Percentiles rank a stretch among this genome's conserved stretches.
Conservation (phyloP, 2,888 invertebrate genomes). For the Apamea crenata region DNA sequence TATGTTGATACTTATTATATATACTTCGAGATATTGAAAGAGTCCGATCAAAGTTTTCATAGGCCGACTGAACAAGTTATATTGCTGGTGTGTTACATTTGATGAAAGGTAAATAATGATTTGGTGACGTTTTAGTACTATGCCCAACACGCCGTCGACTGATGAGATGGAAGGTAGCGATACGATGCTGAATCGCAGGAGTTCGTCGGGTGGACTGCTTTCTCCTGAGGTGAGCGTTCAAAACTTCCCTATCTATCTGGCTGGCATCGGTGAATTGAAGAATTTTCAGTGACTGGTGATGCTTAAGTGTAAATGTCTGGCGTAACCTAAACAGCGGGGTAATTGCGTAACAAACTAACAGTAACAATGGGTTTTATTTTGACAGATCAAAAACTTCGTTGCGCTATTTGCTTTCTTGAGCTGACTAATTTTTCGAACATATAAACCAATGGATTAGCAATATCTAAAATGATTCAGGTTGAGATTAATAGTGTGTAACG, state of each 20-base stretch:
- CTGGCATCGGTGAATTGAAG: background rate
- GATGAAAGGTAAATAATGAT: conserved; percentile 20
- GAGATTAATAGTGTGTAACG: too few species aligned
- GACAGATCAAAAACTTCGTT: too few species aligned
- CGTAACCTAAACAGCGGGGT: background rate
- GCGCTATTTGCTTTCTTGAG: too few species aligned
- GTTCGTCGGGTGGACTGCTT: conserved; percentile 95
- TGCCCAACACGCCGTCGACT: conserved; percentile 93
- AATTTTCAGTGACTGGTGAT: background rate
- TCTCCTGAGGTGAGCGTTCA: conserved; percentile 93
- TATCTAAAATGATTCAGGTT: too few species aligned
- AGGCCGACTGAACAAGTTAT: background rate
- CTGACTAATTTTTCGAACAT: too few species aligned
- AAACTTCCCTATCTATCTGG: background rate
- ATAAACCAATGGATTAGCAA: too few species aligned
- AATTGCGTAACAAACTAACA: too few species aligned
- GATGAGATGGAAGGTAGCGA: conserved; percentile 91
- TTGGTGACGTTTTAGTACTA: conserved; percentile 86
- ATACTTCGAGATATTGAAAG: background rate
- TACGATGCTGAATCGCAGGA: conserved; percentile 92
- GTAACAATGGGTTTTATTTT: too few species aligned
- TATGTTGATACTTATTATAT: too few species aligned
- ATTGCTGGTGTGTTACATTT: background rate
- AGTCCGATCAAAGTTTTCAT: conserved; percentile 13
- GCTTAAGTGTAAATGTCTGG: background rate